These are phyloP conservation scores for Balearica regulorum DNA, from an alignment of 2,797 vertebrate species.

Conservation along the genomic window DNA sequence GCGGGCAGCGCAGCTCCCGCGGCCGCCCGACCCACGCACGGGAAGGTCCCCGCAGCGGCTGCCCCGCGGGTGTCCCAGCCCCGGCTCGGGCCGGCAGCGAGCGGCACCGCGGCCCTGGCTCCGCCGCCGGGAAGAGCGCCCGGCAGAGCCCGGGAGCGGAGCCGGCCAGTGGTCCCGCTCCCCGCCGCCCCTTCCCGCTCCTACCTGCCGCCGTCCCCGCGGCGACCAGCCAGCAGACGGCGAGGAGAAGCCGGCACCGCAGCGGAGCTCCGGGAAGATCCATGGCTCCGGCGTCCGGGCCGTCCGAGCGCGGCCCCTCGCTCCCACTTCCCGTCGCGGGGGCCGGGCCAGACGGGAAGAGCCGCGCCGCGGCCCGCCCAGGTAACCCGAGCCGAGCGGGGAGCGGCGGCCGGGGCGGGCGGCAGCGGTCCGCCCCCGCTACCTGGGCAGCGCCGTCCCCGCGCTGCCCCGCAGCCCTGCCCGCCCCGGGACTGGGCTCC, in stretches of 20 bases:
- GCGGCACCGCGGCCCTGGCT: background rate
- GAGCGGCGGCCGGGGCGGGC: background rate
- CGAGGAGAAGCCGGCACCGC: background rate
- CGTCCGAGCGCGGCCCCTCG: background rate
- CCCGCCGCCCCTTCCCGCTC: background rate
- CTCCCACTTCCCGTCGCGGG: slow-evolving; percentile 41
- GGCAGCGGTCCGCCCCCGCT: background rate
- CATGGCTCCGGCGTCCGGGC: background rate
- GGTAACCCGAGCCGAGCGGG: slow-evolving; percentile 36
- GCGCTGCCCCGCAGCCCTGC: background rate
- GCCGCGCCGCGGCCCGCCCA: slow-evolving; percentile 41
- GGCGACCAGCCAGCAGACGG: background rate
- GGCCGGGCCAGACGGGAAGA: slow-evolving; percentile 57
- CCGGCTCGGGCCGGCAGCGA: background rate
- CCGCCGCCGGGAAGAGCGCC: background rate
- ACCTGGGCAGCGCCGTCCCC: background rate
- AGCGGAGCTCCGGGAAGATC: accelerated
- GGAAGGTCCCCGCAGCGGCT: background rate
- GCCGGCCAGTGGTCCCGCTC: background rate
- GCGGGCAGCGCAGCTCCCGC: background rate
- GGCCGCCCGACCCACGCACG: background rate
- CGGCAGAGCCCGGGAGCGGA: background rate
- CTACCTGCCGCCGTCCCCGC: background rate
- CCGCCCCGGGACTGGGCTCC: background rate
- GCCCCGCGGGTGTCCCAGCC: background rate